phyloP scores from a whole-genome alignment of 2,113 vertebrate species.

The Conger conger region DNA sequence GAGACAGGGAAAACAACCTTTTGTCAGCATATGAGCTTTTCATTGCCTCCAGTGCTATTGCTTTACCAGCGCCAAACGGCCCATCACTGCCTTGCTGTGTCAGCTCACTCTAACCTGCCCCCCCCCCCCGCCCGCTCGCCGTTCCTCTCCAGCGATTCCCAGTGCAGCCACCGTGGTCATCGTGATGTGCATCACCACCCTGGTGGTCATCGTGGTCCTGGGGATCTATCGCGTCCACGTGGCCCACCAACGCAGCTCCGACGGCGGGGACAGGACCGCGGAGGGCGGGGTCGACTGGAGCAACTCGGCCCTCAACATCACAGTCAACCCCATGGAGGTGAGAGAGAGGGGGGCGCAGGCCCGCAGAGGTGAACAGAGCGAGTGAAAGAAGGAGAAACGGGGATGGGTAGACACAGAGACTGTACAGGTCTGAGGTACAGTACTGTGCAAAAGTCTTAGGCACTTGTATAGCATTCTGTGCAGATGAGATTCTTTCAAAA shows the following conservation, averaged over 20 bases:
- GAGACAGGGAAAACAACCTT: neutral
- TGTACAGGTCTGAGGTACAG: no score
- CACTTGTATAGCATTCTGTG: no score
- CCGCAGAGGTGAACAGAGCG: neutral
- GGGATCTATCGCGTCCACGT: constrained; percentile 82
- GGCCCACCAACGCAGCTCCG: constrained; percentile 74
- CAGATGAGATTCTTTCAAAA: no score
- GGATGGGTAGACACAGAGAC: neutral
- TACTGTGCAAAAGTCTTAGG: no score
- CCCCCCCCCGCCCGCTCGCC: neutral
- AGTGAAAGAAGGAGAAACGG: neutral
- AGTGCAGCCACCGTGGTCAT: constrained; percentile 81
- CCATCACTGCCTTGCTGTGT: no score
- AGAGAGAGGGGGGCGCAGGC: neutral
- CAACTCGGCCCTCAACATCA: constrained; percentile 89
- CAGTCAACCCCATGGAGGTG: constrained; percentile 96
- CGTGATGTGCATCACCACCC: constrained; percentile 81
- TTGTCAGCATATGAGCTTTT: neutral
- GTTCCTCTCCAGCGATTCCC: constrained; percentile 74
- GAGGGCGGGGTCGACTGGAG: constrained; percentile 85
- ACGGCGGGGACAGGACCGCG: constrained; percentile 65
- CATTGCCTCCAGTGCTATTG: neutral
- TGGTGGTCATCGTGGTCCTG: constrained; percentile 82
- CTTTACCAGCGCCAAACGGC: neutral
- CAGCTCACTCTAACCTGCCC: neutral